A percentile compares a stretch with the other conserved stretches of the same genome.
These are phyloP conservation scores for Philaethria dido DNA, from an alignment of 2,888 invertebrate species.

Conservation along the genomic window DNA sequence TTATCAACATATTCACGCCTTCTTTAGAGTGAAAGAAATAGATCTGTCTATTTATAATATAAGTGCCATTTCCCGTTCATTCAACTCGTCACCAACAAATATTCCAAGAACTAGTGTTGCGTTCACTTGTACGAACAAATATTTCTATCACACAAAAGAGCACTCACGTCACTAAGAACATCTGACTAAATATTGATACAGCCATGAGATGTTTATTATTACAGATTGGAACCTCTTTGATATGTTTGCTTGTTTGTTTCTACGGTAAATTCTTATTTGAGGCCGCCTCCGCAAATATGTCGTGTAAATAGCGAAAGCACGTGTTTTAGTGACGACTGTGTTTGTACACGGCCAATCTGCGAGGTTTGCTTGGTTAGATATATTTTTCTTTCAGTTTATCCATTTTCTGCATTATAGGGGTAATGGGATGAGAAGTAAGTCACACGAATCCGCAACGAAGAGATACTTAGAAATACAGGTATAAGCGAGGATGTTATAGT, in stretches of 20 bases:
- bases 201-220: slow-evolving; percentile 48
- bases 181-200: slow-evolving; percentile 52
- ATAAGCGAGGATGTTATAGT: too few relatives aligned
- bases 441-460: too few relatives aligned
- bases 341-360: slow-evolving; percentile 10
- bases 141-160: slow-evolving; percentile 9
- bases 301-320: slow-evolving; percentile 29
- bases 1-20: too few relatives aligned
- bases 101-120: slow-evolving; percentile 8
- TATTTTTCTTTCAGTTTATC: too few relatives aligned
- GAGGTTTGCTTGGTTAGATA: not conserved
- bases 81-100: slow-evolving; percentile 11
- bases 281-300: slow-evolving; percentile 40
- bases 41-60: not conserved
- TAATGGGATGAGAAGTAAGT: too few relatives aligned
- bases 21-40: too few relatives aligned
- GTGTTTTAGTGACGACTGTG: slow-evolving; percentile 13
- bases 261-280: slow-evolving; percentile 44
- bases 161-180: slow-evolving; percentile 34
- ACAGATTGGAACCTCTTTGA: slow-evolving; percentile 62
- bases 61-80: not conserved
- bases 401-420: too few relatives aligned
- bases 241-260: slow-evolving; percentile 57
- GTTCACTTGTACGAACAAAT: slow-evolving; percentile 17
- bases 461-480: too few relatives aligned